phyloP scores from a whole-genome alignment of 2,888 invertebrate genomes.

The Acronicta psi region DNA sequence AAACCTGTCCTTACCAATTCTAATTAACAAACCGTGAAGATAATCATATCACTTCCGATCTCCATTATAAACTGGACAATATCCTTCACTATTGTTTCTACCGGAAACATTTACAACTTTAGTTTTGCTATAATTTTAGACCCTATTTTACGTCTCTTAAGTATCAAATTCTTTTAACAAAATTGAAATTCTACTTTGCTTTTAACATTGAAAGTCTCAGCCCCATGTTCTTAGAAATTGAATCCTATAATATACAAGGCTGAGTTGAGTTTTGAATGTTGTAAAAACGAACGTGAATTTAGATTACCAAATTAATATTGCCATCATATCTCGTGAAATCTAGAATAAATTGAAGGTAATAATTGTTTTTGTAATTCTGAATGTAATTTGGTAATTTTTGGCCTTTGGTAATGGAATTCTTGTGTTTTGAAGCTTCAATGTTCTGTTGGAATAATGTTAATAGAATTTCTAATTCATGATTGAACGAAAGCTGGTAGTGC shows the following conservation, averaged over 20 bases:
- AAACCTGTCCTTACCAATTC: slow-evolving; percentile 40
- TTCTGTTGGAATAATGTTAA: slow-evolving; percentile 26
- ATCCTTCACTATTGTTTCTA: slow-evolving; percentile 64
- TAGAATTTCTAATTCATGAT: slow-evolving; percentile 44
- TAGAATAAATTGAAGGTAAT: slow-evolving; percentile 45
- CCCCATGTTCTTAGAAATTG: slow-evolving; percentile 11
- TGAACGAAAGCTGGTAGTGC: slow-evolving; percentile 3
- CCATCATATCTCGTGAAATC: slow-evolving; percentile 35
- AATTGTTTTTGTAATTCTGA: slow-evolving; percentile 28
- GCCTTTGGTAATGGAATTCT: slow-evolving; percentile 41
- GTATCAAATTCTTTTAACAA: slow-evolving; percentile 30
- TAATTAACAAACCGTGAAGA: slow-evolving; percentile 57
- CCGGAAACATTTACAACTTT: slow-evolving; percentile 52
- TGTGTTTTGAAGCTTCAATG: slow-evolving; percentile 44
- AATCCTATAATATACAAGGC: neutral
- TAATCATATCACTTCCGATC: slow-evolving; percentile 63
- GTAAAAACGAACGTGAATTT: slow-evolving; percentile 28
- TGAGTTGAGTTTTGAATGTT: slow-evolving; percentile 6
- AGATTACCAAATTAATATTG: slow-evolving; percentile 51
- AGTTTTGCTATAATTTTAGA: slow-evolving; percentile 26
- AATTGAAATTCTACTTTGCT: slow-evolving; percentile 19
- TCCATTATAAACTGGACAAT: slow-evolving; percentile 51
- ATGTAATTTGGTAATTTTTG: slow-evolving; percentile 39
- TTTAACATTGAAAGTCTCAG: slow-evolving; percentile 35
- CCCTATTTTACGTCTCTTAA: slow-evolving; percentile 37